Conservation (phyloP, 2,888 invertebrate species). For the Branchipolynoe longqiensis region DNA sequence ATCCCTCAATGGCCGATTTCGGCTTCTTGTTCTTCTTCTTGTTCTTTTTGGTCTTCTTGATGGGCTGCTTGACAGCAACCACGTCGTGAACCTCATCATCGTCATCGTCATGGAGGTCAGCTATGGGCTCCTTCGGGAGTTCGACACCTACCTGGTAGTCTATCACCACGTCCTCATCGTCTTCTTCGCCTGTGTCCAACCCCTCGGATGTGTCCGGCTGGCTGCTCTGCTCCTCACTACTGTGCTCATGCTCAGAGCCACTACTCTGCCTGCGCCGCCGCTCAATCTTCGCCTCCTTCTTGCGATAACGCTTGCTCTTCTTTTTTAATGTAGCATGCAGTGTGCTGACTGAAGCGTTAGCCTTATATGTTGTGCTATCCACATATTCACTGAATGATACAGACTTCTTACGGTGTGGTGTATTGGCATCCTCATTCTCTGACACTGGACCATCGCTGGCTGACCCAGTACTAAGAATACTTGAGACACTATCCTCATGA, state of each 20-base stretch:
- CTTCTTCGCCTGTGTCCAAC: background rate
- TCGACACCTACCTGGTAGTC: constrained; percentile 10
- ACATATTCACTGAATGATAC: constrained; percentile 80
- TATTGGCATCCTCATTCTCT: constrained; percentile 60
- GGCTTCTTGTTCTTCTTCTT: constrained; percentile 29
- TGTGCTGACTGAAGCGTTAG: constrained; percentile 75
- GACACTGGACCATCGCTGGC: constrained; percentile 58
- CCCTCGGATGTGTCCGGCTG: constrained; percentile 26
- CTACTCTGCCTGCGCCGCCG: constrained; percentile 59
- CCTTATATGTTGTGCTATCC: constrained; percentile 77
- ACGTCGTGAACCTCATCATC: background rate
- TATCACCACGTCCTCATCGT: background rate
- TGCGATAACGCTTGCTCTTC: constrained; percentile 75
- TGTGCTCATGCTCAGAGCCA: constrained; percentile 57
- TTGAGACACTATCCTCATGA: constrained; percentile 62
- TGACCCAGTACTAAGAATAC: constrained; percentile 28
- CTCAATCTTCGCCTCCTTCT: constrained; percentile 73
- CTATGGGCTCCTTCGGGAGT: background rate
- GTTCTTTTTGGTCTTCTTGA: constrained; percentile 32
- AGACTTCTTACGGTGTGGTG: constrained; percentile 69
- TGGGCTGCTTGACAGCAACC: constrained; percentile 2
- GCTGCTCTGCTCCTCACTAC: constrained; percentile 60
- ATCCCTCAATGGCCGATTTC: background rate
- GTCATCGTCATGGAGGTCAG: constrained; percentile 30
- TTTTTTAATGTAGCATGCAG: constrained; percentile 79